Evolutionary conservation across 2,113 vertebrate species (phyloP).

Genomic region (Ranitomeya variabilis): DNA sequence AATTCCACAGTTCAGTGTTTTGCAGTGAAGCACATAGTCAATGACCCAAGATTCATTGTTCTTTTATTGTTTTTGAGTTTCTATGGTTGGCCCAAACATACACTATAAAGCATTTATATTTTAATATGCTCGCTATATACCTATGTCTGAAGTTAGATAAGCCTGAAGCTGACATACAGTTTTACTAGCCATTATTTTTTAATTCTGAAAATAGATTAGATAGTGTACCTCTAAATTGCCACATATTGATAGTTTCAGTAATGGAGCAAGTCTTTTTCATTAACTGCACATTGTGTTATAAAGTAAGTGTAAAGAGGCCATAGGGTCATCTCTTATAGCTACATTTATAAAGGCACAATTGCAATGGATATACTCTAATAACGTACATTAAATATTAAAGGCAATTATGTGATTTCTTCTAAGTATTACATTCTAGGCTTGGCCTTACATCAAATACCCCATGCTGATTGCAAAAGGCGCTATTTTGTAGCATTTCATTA

Average conservation of each 20-base stretch:
- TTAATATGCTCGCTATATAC: background rate
- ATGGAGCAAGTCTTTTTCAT: background rate
- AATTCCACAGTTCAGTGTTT: background rate
- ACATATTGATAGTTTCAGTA: background rate
- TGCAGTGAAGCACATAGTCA: background rate
- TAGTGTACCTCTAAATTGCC: background rate
- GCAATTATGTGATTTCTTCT: background rate
- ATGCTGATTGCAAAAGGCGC: background rate
- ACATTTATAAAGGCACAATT: background rate
- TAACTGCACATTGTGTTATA: background rate
- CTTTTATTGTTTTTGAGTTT: background rate
- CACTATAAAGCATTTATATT: background rate
- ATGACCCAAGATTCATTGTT: background rate
- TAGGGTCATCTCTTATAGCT: background rate
- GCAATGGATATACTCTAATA: background rate
- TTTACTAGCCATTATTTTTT: background rate
- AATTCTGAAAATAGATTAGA: background rate
- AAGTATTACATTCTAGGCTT: background rate
- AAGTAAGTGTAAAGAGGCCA: background rate
- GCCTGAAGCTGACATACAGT: background rate
- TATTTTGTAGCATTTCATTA: background rate
- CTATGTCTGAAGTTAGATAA: background rate
- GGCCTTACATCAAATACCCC: background rate
- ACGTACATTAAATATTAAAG: slow-evolving; percentile 20
- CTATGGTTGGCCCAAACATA: background rate